Evolutionary conservation across 2,888 invertebrate genomes (phyloP), one percentile per base, ranked within the genome.

Genomic region (Timandra comae): DNA sequence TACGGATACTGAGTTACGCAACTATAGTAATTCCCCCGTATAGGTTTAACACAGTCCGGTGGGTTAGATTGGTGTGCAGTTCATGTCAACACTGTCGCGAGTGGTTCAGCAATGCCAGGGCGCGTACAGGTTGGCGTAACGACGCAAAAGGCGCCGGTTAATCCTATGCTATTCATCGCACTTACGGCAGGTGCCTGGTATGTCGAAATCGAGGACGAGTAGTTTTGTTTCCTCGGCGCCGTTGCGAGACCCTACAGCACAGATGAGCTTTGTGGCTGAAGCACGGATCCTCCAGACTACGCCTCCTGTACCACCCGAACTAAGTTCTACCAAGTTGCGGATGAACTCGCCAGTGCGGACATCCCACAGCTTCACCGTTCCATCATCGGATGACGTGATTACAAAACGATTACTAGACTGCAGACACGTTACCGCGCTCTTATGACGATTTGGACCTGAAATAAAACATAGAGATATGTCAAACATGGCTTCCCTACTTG

Each of bases 161-260:
- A 79, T 72, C 78, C 76, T 63, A 66, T 80, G 80, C 82, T 85
- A 85, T 74, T 82, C 75, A 26, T 81, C 76, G 49, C 90, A 89
- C 67, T 88, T 88, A 46, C 87, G 82, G 63, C 90, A 90, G 21
- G 89, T 88, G 21, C 89, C 89, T 51, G 94, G 94, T 30, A 95
- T 93, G 80, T 98, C 98, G 84, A 99, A 99, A 85, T 99, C 97
- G 49, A 99, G 88, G 21, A 99, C 97, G 59, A 99, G 90, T 19
- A 99, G 90, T 78, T 99, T 99, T 5, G 99, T 99, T 81, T 99
- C 99, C 84, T 99, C 99, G 3, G 98, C 99, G 35, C 98, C 98
- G 69, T 99, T 99, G 21, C 99, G 91, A 48, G 98, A 98, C 36
- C 99, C 99, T 9, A 99, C 99, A 2, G 99, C 99, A 80, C 99